Evolutionary conservation across 2,888 invertebrate genomes (phyloP).

Genomic region (Ametastegia equiseti): DNA sequence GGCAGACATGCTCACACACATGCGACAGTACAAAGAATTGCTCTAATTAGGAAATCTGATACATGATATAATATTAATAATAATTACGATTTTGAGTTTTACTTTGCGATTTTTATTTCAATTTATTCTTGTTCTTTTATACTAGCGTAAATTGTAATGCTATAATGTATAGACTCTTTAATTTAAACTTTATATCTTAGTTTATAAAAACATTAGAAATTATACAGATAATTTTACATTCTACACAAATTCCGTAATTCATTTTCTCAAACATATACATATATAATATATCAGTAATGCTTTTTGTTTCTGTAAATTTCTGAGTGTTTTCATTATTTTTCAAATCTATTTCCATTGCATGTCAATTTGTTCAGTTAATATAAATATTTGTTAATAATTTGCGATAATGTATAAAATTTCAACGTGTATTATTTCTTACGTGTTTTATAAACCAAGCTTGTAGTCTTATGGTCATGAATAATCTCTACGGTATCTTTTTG

Average conservation of each 20-base stretch:
- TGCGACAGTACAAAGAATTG: conserved; percentile 73
- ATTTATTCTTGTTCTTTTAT: conserved; percentile 60
- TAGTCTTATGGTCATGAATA: conserved; percentile 57
- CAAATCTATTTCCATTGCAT: background rate
- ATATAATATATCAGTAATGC: background rate
- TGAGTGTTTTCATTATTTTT: too few relatives aligned
- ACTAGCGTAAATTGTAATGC: conserved; percentile 59
- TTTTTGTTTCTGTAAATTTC: background rate
- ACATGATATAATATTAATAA: conserved; percentile 56
- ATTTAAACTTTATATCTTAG: conserved; percentile 54
- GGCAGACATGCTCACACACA: conserved; percentile 43
- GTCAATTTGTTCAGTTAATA: background rate
- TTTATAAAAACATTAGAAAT: conserved; percentile 44
- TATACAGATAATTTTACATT: conserved; percentile 39
- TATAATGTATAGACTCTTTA: conserved; percentile 63
- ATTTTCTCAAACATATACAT: background rate
- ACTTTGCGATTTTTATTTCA: conserved; percentile 63
- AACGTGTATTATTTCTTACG: conserved; percentile 21
- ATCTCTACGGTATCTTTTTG: conserved; percentile 64
- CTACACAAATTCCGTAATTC: background rate
- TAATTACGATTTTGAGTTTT: conserved; percentile 64
- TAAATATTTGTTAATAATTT: background rate
- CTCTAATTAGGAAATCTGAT: conserved; percentile 61
- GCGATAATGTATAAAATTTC: background rate
- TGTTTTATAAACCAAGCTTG: conserved; percentile 61